Evolutionary conservation across 2,888 invertebrate species (phyloP).

Genomic region (Hybos culiciformis): DNA sequence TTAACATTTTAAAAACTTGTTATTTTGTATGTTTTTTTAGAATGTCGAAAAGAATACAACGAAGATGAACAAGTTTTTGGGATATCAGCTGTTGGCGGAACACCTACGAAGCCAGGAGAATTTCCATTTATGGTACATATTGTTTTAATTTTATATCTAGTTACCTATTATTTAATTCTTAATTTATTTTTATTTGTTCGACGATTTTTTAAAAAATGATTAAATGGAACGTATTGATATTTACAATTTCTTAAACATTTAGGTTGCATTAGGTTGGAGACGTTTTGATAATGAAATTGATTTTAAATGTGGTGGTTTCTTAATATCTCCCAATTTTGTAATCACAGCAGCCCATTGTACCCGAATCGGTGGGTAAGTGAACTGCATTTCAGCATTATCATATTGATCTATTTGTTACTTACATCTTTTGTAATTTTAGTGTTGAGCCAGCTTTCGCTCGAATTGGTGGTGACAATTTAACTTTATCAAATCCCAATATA

Average conservation of each 20-base stretch:
- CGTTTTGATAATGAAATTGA: constrained; percentile 14
- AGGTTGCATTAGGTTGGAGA: background rate
- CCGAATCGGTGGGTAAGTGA: constrained; percentile 20
- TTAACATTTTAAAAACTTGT: background rate
- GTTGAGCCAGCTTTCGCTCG: constrained; percentile 16
- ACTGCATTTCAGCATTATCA: background rate
- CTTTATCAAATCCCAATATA: background rate
- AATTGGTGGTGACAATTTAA: constrained; percentile 21
- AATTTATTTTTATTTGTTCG: background rate
- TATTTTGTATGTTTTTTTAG: background rate
- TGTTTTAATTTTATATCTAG: background rate
- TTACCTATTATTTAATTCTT: background rate
- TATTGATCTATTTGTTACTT: background rate
- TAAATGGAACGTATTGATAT: background rate
- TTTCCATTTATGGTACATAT: constrained; percentile 1
- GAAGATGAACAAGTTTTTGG: background rate
- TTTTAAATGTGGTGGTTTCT: constrained; percentile 32
- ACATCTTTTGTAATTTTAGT: background rate
- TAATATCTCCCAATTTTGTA: constrained; percentile 28
- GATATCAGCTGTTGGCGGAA: background rate
- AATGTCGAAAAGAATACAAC: background rate
- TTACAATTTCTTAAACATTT: background rate
- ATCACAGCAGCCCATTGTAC: constrained; percentile 33
- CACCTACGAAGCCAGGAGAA: background rate
- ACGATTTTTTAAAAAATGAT: background rate